These are phyloP conservation scores for Salvelinus alpinus DNA, from an alignment of 2,113 vertebrate species.

Conservation along the genomic window DNA sequence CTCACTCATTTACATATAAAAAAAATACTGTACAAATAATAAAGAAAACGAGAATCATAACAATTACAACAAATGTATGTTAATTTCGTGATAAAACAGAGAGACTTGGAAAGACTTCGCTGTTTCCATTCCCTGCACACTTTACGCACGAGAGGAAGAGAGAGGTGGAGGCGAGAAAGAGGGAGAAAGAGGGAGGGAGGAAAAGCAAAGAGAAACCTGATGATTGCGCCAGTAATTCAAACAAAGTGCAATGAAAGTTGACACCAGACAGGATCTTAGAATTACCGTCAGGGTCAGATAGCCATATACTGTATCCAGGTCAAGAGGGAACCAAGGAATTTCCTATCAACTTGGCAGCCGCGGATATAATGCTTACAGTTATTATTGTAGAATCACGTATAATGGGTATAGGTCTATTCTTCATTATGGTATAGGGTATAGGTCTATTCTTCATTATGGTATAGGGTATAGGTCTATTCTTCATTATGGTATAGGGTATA, in stretches of 20 bases:
- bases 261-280: conserved; percentile 44
- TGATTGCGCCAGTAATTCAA: conserved; percentile 61
- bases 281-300: conserved; percentile 39
- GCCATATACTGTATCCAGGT: conserved; percentile 37
- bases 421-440: too few relatives aligned
- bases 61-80: not conserved
- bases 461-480: too few relatives aligned
- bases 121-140: not conserved
- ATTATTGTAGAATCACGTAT: not conserved
- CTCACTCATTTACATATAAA: too few relatives aligned
- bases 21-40: too few relatives aligned
- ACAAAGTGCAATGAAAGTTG: conserved; percentile 50
- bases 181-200: not conserved
- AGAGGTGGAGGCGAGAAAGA: not conserved
- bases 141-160: not conserved
- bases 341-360: conserved; percentile 34
- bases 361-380: conserved; percentile 7
- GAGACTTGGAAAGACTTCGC: not conserved
- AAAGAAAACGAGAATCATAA: too few relatives aligned
- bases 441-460: too few relatives aligned
- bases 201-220: conserved; percentile 38
- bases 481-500: too few relatives aligned
- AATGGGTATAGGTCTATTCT: not conserved
- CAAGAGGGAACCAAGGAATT: conserved; percentile 51
- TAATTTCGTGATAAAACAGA: not conserved